Percentiles rank a stretch among this genome's conserved stretches.
phyloP scores from a whole-genome alignment of 53 echinoderm and acorn worm species.

The Echinarachnius parma region DNA sequence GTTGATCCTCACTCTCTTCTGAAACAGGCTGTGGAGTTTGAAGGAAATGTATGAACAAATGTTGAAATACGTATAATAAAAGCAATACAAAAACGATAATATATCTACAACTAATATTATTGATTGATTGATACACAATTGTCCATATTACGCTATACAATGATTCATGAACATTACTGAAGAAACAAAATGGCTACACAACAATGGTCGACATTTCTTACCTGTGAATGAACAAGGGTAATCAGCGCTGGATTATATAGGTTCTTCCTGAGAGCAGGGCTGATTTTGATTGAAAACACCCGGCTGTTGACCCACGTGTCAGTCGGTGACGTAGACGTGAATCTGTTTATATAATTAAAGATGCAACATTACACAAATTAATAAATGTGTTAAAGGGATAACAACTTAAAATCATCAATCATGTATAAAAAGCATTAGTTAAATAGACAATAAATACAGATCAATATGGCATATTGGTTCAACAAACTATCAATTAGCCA shows the following conservation, averaged over 20 bases:
- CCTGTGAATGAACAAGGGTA: constrained; percentile 48
- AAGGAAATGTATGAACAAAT: not conserved
- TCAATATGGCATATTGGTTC: too few relatives aligned
- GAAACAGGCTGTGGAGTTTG: constrained; percentile 44
- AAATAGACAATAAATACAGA: not conserved
- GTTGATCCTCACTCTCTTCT: constrained; percentile 8
- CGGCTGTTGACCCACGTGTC: constrained; percentile 64
- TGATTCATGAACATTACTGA: not conserved
- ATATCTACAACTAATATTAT: not conserved
- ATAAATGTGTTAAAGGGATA: too few relatives aligned
- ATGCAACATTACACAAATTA: not conserved
- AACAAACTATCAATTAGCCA: not conserved
- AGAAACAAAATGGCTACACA: not conserved
- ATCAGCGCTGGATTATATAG: constrained; percentile 67
- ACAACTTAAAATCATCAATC: too few relatives aligned
- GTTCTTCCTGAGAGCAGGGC: constrained; percentile 46
- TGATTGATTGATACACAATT: too few relatives aligned
- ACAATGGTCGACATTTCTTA: constrained; percentile 38
- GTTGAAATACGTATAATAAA: not conserved
- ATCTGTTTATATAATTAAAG: not conserved
- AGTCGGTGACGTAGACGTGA: constrained; percentile 5
- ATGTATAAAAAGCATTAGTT: not conserved
- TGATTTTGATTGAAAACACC: constrained; percentile 55
- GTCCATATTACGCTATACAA: too few relatives aligned
- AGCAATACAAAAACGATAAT: not conserved